phyloP scores from a whole-genome alignment of 2,888 invertebrate species.

The Petrolisthes cinctipes region DNA sequence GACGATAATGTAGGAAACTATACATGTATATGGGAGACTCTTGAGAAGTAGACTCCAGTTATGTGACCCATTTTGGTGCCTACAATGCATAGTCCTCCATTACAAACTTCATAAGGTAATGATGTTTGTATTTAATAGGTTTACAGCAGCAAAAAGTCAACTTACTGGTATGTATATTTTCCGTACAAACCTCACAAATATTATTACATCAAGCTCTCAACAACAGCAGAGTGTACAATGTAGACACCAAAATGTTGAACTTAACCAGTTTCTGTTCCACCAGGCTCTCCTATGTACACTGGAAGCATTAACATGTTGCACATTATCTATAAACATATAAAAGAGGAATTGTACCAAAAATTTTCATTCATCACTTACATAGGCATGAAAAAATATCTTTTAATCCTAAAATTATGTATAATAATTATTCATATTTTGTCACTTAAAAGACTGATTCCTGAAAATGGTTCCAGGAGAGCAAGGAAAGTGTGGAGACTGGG shows the following conservation, averaged over 20 bases:
- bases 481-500: conserved; percentile 15
- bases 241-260: not conserved
- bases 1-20: conserved; percentile 50
- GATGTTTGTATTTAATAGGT: too few species aligned
- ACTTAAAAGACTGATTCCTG: conserved; percentile 25
- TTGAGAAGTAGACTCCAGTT: too few species aligned
- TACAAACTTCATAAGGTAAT: too few species aligned
- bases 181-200: too few species aligned
- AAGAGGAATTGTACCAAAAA: conserved; percentile 53
- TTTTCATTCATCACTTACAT: conserved; percentile 33
- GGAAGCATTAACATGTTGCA: conserved; percentile 51
- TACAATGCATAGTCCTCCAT: too few species aligned
- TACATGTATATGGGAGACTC: conserved; percentile 37
- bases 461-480: conserved; percentile 3
- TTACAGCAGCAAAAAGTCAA: too few species aligned
- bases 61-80: too few species aligned
- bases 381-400: conserved; percentile 30
- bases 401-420: conserved; percentile 4
- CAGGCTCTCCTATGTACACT: conserved; percentile 18
- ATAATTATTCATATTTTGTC: conserved; percentile 31
- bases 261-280: not conserved
- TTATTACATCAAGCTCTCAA: too few species aligned
- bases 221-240: not conserved
- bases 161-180: too few species aligned
- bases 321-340: conserved; percentile 50